A percentile compares a stretch with the other conserved stretches of the same genome.
phyloP scores from a whole-genome alignment of 1,140 invertebrate species.

The Aphidius ervi region DNA sequence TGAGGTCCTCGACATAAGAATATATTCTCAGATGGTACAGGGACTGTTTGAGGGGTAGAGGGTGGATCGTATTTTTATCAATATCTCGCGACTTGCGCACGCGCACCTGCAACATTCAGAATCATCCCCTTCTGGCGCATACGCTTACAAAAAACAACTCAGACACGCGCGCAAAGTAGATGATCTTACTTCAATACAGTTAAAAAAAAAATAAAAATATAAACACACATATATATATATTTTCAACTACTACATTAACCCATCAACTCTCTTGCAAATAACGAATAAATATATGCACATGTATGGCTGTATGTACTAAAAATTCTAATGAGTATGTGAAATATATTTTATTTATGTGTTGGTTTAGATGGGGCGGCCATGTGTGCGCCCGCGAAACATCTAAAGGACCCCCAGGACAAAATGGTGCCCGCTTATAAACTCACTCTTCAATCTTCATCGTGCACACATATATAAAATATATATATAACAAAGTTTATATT shows the following conservation, averaged over 20 bases:
- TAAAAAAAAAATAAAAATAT: too few species aligned
- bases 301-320: constrained; percentile 27
- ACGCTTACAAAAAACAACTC: constrained; percentile 13
- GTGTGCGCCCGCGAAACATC: constrained; percentile 29
- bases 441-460: constrained; percentile 28
- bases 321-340: constrained; percentile 40
- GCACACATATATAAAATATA: constrained; percentile 19
- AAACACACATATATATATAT: not conserved
- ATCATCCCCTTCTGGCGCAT: constrained; percentile 39
- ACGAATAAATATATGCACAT: constrained; percentile 8
- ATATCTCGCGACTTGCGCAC: constrained; percentile 48
- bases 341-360: constrained; percentile 3
- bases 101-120: constrained; percentile 39
- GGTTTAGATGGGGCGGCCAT: constrained; percentile 9
- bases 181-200: constrained; percentile 23
- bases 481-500: constrained; percentile 47
- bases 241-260: constrained; percentile 1
- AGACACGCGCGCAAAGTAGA: constrained; percentile 16
- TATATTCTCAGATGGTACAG: constrained; percentile 48
- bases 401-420: constrained; percentile 49
- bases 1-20: constrained; percentile 47
- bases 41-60: constrained; percentile 40
- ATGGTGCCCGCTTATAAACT: constrained; percentile 48
- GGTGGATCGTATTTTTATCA: constrained; percentile 53
- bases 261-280: constrained; percentile 1